Base-by-base conservation (phyloP, 2,888 invertebrate species). In the Dascillus cervinus region DNA sequence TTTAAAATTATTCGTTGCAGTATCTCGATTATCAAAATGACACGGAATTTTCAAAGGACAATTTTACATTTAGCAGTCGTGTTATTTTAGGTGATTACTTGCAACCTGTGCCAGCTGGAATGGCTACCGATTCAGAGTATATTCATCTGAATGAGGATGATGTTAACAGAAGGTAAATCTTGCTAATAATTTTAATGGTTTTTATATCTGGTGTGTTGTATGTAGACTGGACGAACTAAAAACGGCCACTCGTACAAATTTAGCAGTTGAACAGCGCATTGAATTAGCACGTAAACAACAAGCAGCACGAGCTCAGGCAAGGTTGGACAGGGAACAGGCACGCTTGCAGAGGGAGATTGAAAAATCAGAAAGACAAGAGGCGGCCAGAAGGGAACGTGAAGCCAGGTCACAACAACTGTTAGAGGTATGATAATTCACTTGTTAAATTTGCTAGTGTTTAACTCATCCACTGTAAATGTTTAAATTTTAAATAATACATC, bases 31-130 rank as follows among this genome's bases (percentile, higher is more conserved):
- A 64, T 44, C 65, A 65, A 44, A 63, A 64, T 43, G 71, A 69
- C 32, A 65, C 65, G 3, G 82, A 82, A 49, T 64, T 95, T 32
- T 79, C 78, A 2, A 73, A 82, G 11, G 90, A 92, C 42, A 86
- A 94, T 69, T 96, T 96, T 66, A 90, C 87, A 41, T 95, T 92
- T 69, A 90, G 86, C 50, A 83, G 90, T 22, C 82, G 88, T 43
- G 76, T 84, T 2, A 77, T 92, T 40, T 76, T 96, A 20, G 97
- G 97, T 2, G 90, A 91, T 43, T 96, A 92, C 62, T 68, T 91
- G 26, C 90, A 94, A 58, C 83, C 85, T 0, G 73, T 77, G 22
- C 71, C 75, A 3, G 74, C 71, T 3, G 72, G 71, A 32, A 71
- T 70, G 52, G 67, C 69, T 24, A 71, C 73, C 34, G 80, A 79